phyloP scores from a whole-genome alignment of 23 tunicate species.

The Halocynthia aurantium region DNA sequence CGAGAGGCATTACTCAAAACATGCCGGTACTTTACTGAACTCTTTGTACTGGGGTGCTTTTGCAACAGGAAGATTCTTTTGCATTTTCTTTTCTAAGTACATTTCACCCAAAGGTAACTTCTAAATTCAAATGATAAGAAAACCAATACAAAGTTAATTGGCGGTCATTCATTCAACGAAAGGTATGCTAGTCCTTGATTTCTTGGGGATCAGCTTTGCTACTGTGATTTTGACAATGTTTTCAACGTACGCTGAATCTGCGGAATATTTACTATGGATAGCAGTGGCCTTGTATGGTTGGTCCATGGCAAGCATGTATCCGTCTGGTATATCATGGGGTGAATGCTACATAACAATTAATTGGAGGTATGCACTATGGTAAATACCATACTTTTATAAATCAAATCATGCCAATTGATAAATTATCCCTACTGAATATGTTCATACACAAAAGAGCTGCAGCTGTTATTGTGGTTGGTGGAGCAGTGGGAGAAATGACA shows the following conservation, averaged over 20 bases:
- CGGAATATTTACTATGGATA: slow-evolving; percentile 47
- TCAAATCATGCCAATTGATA: not conserved
- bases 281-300: slow-evolving; percentile 57
- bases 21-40: slow-evolving; percentile 35
- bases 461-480: slow-evolving; percentile 62
- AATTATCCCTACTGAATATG: not conserved
- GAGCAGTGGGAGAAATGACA: slow-evolving; percentile 72
- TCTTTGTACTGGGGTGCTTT: slow-evolving; percentile 70
- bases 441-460: slow-evolving; percentile 42
- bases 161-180: not conserved
- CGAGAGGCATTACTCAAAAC: slow-evolving; percentile 44
- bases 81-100: slow-evolving; percentile 45
- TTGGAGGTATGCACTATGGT: slow-evolving; percentile 26
- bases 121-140: not conserved
- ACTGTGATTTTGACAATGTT: slow-evolving; percentile 29
- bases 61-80: slow-evolving; percentile 60
- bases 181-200: slow-evolving; percentile 38
- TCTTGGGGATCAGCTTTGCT: slow-evolving; percentile 44
- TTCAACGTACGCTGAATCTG: slow-evolving; percentile 35
- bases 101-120: slow-evolving; percentile 28
- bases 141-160: not conserved
- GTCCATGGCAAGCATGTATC: slow-evolving; percentile 88
- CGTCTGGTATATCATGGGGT: slow-evolving; percentile 75
- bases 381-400: not conserved
- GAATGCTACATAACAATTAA: slow-evolving; percentile 74